Evolutionary conservation across 1,140 invertebrate species (phyloP), one percentile per base, ranked within the genome.

Genomic region (Vanessa tameamea): DNA sequence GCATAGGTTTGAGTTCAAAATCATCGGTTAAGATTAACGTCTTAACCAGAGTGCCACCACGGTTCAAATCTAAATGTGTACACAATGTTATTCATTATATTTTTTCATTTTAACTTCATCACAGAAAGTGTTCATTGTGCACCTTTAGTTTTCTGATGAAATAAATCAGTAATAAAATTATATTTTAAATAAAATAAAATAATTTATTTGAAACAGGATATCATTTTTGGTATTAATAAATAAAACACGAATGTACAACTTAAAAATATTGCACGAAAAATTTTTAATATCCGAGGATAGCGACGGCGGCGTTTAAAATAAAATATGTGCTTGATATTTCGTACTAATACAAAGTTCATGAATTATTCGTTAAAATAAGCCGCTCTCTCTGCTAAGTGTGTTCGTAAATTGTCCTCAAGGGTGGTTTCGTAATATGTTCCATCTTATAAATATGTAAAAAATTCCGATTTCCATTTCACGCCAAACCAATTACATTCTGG

Each of bases 331-430:
- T 69, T 80, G 76, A 78, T 80, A 80, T 78, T 73, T 80, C 71
- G 64, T 80, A 73, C 70, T 80, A 77, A 80, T 77, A 75, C 71
- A 26, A 68, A 80, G 72, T 80, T 80, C 78, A 80, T 80, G 78
- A 80, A 80, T 80, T 80, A 80, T 80, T 80, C 78, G 61, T 72
- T 71, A 77, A 59, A 80, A 80, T 80, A 80, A 78, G 72, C 73
- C 70, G 64, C 73, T 78, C 71, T 70, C 70, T 69, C 47, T 57
- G 69, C 69, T 79, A 76, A 79, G 66, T 76, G 78, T 76, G 76
- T 78, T 78, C 72, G 77, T 80, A 78, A 80, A 80, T 71, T 78
- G 73, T 73, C 75, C 64, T 78, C 65, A 64, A 61, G 66, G 70
- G 71, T 67, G 76, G 48, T 67, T 73, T 47, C 59, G 70, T 75